Evolutionary conservation across 2,113 vertebrate species (phyloP).

Genomic region (Hippolais icterina): DNA sequence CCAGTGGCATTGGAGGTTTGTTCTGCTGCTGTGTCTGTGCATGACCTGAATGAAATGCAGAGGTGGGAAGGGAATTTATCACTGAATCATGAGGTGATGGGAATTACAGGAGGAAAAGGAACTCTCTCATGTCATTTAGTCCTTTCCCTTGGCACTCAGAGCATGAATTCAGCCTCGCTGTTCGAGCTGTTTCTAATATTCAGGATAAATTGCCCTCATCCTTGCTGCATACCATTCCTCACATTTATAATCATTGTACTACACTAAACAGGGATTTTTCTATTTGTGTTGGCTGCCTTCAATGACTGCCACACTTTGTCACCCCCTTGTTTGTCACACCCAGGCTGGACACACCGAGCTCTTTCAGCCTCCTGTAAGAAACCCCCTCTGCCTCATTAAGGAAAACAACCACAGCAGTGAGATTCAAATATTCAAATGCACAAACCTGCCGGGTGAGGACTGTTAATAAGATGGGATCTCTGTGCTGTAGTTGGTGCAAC

Average conservation of each 20-base stretch:
- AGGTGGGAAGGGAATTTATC: background rate
- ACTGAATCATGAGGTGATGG: background rate
- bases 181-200: background rate
- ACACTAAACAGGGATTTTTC: background rate
- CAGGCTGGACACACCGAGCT: background rate
- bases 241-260: background rate
- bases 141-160: background rate
- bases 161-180: background rate
- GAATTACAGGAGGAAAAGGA: background rate
- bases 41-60: background rate
- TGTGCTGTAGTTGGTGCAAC: background rate
- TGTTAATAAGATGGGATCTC: background rate
- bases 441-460: background rate
- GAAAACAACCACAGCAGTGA: background rate
- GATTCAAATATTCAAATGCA: background rate
- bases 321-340: background rate
- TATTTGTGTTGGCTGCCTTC: background rate
- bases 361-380: background rate
- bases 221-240: background rate
- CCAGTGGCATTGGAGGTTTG: background rate
- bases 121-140: background rate
- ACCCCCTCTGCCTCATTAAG: background rate
- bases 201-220: conserved; percentile 17
- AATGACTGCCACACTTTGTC: background rate
- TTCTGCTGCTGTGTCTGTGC: background rate